Evolutionary conservation across 2,797 vertebrate genomes (phyloP).

Genomic region (Brachymystax lenok): DNA sequence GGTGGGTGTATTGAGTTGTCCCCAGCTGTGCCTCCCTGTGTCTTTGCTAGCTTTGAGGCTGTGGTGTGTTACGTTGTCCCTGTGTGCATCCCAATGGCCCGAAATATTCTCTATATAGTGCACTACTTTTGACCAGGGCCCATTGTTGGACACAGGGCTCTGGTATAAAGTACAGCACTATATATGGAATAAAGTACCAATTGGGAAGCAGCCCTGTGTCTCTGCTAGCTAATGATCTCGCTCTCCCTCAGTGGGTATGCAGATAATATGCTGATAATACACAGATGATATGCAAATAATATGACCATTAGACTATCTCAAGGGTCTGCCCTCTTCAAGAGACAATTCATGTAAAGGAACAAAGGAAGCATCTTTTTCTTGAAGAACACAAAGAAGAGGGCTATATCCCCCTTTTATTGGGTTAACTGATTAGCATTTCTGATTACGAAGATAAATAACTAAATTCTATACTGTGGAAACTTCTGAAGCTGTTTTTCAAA

Average conservation of each 20-base stretch:
- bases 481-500: neutral
- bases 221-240: slow-evolving; percentile 38
- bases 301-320: slow-evolving; percentile 39
- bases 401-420: neutral
- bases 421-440: neutral
- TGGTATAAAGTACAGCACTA: neutral
- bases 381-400: slow-evolving; percentile 1
- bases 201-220: neutral
- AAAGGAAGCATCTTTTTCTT: neutral
- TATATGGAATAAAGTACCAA: no score
- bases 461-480: neutral
- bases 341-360: neutral
- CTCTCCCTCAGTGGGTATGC: slow-evolving; percentile 6
- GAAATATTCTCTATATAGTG: no score
- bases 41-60: slow-evolving; percentile 27
- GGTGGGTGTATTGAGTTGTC: slow-evolving; percentile 30
- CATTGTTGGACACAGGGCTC: neutral
- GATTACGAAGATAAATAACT: neutral
- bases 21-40: neutral
- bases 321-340: slow-evolving; percentile 2
- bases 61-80: slow-evolving; percentile 1
- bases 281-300: neutral
- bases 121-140: neutral
- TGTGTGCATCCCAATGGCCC: neutral
- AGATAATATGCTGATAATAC: neutral